Percentiles rank a stretch among this genome's conserved stretches.
Evolutionary conservation across 2,888 invertebrate genomes (phyloP).

Genomic region (Aleiodes testaceus): DNA sequence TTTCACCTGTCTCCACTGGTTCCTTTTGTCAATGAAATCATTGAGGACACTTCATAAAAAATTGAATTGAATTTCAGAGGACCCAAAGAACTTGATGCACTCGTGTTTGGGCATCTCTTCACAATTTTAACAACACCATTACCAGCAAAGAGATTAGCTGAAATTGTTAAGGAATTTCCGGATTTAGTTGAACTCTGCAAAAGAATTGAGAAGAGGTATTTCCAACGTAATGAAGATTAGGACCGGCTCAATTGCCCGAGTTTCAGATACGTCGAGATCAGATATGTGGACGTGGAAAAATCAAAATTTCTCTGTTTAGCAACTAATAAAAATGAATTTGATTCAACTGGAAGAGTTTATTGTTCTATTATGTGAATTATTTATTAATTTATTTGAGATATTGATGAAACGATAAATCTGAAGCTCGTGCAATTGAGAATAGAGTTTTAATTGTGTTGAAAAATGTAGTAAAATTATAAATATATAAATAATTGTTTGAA

Average conservation of each 20-base stretch:
- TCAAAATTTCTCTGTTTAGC: conserved; percentile 64
- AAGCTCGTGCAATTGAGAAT: conserved; percentile 49
- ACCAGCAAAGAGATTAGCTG: conserved; percentile 84
- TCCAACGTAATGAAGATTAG: conserved; percentile 74
- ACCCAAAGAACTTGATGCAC: conserved; percentile 95
- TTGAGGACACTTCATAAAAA: conserved; percentile 8
- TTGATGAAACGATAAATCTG: conserved; percentile 46
- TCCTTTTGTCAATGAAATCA: conserved; percentile 44
- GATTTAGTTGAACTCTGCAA: conserved; percentile 87
- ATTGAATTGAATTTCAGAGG: conserved; percentile 72
- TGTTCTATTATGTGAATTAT: conserved; percentile 35
- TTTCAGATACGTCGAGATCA: conserved; percentile 64
- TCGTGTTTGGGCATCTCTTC: conserved; percentile 98
- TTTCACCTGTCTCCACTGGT: conserved; percentile 54
- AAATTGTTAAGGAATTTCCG: conserved; percentile 84
- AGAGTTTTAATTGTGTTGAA: conserved; percentile 9
- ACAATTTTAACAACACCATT: conserved; percentile 92
- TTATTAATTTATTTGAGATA: not conserved
- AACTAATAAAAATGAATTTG: conserved; percentile 11
- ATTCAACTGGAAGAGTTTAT: conserved; percentile 28
- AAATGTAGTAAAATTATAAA: conserved; percentile 43
- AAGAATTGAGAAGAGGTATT: conserved; percentile 88
- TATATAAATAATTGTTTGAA: conserved; percentile 53
- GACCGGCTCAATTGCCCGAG: conserved; percentile 60
- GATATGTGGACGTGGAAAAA: conserved; percentile 56